Percentiles rank a stretch among this genome's conserved stretches.
Evolutionary conservation across 2,113 vertebrate genomes (phyloP).

Genomic region (Bos javanicus): DNA sequence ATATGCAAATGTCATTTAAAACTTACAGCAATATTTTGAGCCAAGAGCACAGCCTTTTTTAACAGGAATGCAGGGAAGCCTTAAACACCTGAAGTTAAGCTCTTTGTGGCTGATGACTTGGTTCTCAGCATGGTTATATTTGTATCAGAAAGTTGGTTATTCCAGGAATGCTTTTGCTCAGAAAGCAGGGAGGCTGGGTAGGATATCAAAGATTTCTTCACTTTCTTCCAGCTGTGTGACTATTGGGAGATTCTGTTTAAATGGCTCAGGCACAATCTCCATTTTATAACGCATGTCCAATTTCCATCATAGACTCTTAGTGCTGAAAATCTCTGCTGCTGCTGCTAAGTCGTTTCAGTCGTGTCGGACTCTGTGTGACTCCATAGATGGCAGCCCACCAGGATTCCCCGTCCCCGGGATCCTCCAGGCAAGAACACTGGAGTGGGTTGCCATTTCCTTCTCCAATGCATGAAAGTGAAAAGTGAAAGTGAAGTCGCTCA

Average conservation of each 20-base stretch:
- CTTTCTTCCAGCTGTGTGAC: background rate
- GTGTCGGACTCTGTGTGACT: no score
- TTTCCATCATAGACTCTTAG: background rate
- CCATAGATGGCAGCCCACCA: no score
- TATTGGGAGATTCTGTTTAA: background rate
- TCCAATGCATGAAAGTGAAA: no score
- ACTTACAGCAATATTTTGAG: background rate
- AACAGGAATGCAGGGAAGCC: background rate
- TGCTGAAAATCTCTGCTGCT: background rate
- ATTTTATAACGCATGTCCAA: background rate
- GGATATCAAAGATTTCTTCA: background rate
- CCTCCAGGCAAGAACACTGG: no score
- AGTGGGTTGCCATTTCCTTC: no score
- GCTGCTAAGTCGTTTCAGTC: no score
- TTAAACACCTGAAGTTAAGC: background rate
- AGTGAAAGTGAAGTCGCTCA: no score
- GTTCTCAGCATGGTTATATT: background rate
- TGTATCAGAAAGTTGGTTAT: background rate
- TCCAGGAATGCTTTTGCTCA: background rate
- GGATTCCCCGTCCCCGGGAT: no score
- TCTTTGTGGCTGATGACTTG: background rate
- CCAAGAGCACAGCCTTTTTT: background rate
- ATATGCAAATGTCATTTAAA: slow-evolving; percentile 39
- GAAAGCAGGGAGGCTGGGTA: background rate
- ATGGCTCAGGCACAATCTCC: background rate